Evolutionary conservation across 2,797 vertebrate species (phyloP).

Genomic region (Phoeniculus purpureus): DNA sequence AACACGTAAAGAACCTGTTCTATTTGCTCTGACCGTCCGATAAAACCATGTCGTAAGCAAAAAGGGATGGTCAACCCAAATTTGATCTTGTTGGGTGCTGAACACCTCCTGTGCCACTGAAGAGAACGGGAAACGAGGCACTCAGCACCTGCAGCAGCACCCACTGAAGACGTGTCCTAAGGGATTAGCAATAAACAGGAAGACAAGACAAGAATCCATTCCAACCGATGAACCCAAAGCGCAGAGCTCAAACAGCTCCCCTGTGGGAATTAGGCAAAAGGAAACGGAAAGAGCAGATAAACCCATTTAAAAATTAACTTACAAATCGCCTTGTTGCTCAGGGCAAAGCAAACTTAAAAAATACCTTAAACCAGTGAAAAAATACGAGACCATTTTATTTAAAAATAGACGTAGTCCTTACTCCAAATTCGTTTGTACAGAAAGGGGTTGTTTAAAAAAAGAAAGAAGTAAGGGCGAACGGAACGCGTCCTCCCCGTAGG

Average conservation of each 20-base stretch:
- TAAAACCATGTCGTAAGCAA: background rate
- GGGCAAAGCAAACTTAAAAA: slow-evolving; percentile 75
- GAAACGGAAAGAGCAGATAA: slow-evolving; percentile 40
- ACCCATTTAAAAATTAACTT: slow-evolving; percentile 70
- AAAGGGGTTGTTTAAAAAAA: slow-evolving; percentile 62
- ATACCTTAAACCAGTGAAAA: slow-evolving; percentile 76
- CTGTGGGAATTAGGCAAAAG: slow-evolving; percentile 10
- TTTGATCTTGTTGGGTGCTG: background rate
- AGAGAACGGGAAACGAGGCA: slow-evolving; percentile 1
- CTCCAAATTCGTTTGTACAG: slow-evolving; percentile 74
- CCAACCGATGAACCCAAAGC: slow-evolving; percentile 50
- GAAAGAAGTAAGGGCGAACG: slow-evolving; percentile 45
- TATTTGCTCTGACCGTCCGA: background rate
- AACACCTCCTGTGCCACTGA: slow-evolving; percentile 13
- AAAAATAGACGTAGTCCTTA: slow-evolving; percentile 79
- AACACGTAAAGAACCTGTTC: background rate
- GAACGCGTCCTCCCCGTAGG: slow-evolving; percentile 74
- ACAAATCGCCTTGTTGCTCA: slow-evolving; percentile 29
- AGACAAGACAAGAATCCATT: slow-evolving; percentile 38
- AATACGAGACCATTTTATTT: slow-evolving; percentile 78
- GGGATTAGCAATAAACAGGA: slow-evolving; percentile 8
- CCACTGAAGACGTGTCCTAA: slow-evolving; percentile 35
- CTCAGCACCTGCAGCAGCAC: slow-evolving; percentile 41
- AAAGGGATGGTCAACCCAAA: slow-evolving; percentile 5
- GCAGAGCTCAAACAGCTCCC: slow-evolving; percentile 39